Evolutionary conservation across 2,113 vertebrate genomes (phyloP), one percentile per base, ranked within the genome.

Genomic region (Crocuta crocuta): DNA sequence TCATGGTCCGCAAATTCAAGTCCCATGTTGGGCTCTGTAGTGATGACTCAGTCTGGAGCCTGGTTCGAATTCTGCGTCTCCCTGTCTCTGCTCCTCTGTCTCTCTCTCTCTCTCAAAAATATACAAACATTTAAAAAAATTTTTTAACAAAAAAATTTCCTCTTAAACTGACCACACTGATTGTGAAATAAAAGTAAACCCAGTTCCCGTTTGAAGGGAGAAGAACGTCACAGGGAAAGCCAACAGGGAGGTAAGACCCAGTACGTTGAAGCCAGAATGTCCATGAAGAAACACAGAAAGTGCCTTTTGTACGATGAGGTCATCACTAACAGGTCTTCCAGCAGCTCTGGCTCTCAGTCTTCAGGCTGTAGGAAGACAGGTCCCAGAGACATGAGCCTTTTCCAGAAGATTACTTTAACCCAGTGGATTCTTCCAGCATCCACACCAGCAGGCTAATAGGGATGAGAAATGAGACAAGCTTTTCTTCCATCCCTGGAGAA

Each of bases 191-290:
- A 5, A 33, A 76, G 48, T 23, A 11, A 58, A 17, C 43, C 28
- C 61, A 9, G 89, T 21, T 86, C 55, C 3, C 8, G 0, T 66
- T 13, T 15, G 43, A 79, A 58, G 74, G 58, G 79, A 95, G 33
- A 80, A 70, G 21, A 39, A 4, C 4, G 2, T 12, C 2, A 0
- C 2, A 7, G 63, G 43, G 16, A 10, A 55, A 76, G 66, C 19
- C 1, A 0, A 1, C 10, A 5, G 23, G 55, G 35, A 50, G 6
- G 2, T 53, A 12, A 12, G 33, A 31, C 68, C 55, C 1, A 0
- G 10, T 11, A 24, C 6, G 0, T 33, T 10, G 2, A 7, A 12
- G 26, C n/a, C 45, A 11, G 55, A 28, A 66, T 23, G 24, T 88
- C 55, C 81, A 13, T 21, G 26, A 4, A 39, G 83, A 81, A 88